These are phyloP conservation scores for Muscidifurax raptorellus DNA, from an alignment of 1,140 invertebrate species.

Conservation along the genomic window DNA sequence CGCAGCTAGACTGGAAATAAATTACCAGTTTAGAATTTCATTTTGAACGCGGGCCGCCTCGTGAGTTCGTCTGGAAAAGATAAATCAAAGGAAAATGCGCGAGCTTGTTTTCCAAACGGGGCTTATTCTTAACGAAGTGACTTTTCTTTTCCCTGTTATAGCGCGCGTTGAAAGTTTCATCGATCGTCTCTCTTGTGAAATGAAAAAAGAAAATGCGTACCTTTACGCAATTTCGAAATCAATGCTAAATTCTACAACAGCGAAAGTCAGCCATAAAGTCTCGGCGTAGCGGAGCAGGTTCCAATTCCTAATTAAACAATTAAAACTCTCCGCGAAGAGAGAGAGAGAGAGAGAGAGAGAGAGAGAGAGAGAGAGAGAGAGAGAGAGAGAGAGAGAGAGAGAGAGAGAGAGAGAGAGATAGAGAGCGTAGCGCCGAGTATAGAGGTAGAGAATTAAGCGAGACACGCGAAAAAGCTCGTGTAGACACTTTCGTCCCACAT, in stretches of 20 bases:
- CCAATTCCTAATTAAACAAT: neutral
- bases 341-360: no score
- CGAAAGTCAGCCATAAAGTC: neutral
- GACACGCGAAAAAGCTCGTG: neutral
- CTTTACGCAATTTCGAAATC: neutral
- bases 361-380: no score
- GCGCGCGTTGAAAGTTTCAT: no score
- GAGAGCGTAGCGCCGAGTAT: no score
- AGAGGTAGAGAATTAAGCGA: neutral
- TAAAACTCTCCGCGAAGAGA: neutral
- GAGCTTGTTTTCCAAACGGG: neutral
- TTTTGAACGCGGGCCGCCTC: constrained; percentile 9
- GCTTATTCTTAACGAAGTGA: neutral
- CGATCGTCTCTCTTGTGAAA: no score
- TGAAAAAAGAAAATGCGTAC: neutral
- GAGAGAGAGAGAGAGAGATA: no score
- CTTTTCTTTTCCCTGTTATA: neutral
- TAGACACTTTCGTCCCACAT: neutral
- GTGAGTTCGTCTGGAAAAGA: neutral
- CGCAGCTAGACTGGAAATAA: constrained; percentile 11
- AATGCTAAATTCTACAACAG: neutral
- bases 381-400: no score
- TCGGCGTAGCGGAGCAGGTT: neutral
- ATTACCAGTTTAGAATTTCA: constrained; percentile 41
- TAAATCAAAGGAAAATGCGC: constrained; percentile 13